phyloP scores from a whole-genome alignment of 2,113 vertebrate genomes.

The Passer domesticus region DNA sequence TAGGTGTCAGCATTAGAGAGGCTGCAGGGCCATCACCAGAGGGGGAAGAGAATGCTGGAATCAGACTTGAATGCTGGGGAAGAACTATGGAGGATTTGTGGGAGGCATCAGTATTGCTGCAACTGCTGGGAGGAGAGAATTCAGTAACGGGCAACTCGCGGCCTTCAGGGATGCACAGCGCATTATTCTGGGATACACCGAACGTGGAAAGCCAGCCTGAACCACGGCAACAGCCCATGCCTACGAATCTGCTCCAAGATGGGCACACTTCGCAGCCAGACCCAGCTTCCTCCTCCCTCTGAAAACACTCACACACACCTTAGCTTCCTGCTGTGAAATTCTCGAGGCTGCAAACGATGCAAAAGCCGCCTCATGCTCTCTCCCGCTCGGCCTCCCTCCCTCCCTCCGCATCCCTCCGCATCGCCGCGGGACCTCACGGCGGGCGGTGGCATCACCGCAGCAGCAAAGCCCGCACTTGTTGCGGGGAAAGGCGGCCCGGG shows the following conservation, averaged over 20 bases:
- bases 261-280: not conserved
- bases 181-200: not conserved
- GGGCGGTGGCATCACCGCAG: not conserved
- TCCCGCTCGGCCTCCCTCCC: not conserved
- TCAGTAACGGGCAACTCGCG: not conserved
- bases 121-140: not conserved
- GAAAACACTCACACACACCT: not conserved
- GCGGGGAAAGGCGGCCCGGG: not conserved
- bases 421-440: not conserved
- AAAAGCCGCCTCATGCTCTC: not conserved
- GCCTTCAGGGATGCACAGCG: not conserved
- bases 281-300: not conserved
- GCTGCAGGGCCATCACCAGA: not conserved
- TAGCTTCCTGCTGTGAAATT: not conserved
- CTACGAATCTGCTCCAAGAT: not conserved
- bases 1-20: fast-evolving
- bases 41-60: not conserved
- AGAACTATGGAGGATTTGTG: not conserved
- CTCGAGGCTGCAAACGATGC: not conserved
- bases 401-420: not conserved
- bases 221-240: too few species aligned
- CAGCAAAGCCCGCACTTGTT: not conserved
- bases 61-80: not conserved
- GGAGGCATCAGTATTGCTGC: not conserved
- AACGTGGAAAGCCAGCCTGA: not conserved